These are phyloP conservation scores for Anodontia alba DNA, from an alignment of 2,888 invertebrate species.

Conservation along the genomic window DNA sequence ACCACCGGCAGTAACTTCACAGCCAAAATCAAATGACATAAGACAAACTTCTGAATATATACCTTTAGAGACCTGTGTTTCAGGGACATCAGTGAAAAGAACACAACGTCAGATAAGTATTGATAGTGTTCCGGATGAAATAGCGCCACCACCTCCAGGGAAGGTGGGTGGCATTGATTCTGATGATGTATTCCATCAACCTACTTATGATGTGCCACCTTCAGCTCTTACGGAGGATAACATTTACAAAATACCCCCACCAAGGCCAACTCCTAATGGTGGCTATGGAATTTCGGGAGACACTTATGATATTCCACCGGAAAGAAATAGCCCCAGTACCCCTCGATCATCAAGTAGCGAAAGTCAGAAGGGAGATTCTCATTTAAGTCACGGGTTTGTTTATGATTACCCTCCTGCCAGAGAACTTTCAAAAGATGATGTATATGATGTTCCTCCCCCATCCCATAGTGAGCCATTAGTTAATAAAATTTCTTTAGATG, in stretches of 20 bases:
- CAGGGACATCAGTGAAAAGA: constrained; percentile 54
- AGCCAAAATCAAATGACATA: constrained; percentile 29
- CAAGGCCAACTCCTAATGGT: constrained; percentile 27
- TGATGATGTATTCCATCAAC: constrained; percentile 56
- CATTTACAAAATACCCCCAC: constrained; percentile 65
- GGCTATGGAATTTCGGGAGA: constrained; percentile 37
- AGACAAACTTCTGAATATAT: constrained; percentile 62
- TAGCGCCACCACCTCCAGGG: constrained; percentile 75
- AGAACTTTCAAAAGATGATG: constrained; percentile 56
- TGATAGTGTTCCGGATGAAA: constrained; percentile 80
- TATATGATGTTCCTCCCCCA: constrained; percentile 76
- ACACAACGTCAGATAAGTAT: constrained; percentile 69
- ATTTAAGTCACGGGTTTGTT: constrained; percentile 61
- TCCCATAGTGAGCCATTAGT: constrained; percentile 42
- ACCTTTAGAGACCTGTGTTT: constrained; percentile 71
- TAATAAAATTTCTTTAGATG: constrained; percentile 34
- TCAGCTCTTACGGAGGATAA: constrained; percentile 32
- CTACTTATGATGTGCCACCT: constrained; percentile 49
- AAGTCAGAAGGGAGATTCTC: constrained; percentile 70
- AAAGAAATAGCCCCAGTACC: constrained; percentile 68
- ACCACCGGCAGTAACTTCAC: constrained; percentile 28
- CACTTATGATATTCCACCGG: constrained; percentile 72
- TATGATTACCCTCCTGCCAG: constrained; percentile 66
- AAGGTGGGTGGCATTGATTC: constrained; percentile 30
- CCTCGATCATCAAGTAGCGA: constrained; percentile 71